These are phyloP conservation scores for Batillaria attramentaria DNA, from an alignment of 1,140 invertebrate species.

Conservation along the genomic window DNA sequence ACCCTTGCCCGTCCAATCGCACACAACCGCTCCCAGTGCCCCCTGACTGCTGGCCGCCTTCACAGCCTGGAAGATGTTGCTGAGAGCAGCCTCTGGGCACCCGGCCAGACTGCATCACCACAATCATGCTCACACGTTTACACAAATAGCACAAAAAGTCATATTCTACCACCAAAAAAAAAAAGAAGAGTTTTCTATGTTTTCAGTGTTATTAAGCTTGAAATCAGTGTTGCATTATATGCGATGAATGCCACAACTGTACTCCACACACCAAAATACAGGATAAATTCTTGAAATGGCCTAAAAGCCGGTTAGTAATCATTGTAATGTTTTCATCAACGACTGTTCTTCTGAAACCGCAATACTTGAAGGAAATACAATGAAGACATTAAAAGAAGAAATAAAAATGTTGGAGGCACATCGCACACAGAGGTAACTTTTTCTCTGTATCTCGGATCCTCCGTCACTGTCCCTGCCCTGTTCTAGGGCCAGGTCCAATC, in stretches of 20 bases:
- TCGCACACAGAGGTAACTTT: neutral
- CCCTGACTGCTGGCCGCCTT: constrained; percentile 75
- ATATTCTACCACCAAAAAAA: neutral
- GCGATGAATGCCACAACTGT: too few species aligned
- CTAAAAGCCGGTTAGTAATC: too few species aligned
- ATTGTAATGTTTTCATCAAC: too few species aligned
- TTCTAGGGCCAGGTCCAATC: neutral
- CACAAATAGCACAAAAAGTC: neutral
- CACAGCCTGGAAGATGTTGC: constrained; percentile 77
- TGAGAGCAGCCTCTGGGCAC: constrained; percentile 79
- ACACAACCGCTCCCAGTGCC: constrained; percentile 77
- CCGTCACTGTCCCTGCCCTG: neutral
- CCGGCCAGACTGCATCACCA: constrained; percentile 75
- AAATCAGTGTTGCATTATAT: too few species aligned
- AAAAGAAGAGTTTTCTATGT: neutral
- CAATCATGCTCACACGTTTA: neutral
- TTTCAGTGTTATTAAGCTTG: too few species aligned
- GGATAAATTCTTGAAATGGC: too few species aligned
- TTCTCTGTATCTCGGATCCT: neutral
- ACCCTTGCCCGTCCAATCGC: constrained; percentile 80
- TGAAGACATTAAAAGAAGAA: too few species aligned
- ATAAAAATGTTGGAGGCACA: neutral
- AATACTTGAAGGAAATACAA: too few species aligned
- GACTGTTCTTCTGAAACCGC: too few species aligned
- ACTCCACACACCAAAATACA: too few species aligned